Evolutionary conservation across 2,797 vertebrate species (phyloP).

Genomic region (Buceros bicornis): DNA sequence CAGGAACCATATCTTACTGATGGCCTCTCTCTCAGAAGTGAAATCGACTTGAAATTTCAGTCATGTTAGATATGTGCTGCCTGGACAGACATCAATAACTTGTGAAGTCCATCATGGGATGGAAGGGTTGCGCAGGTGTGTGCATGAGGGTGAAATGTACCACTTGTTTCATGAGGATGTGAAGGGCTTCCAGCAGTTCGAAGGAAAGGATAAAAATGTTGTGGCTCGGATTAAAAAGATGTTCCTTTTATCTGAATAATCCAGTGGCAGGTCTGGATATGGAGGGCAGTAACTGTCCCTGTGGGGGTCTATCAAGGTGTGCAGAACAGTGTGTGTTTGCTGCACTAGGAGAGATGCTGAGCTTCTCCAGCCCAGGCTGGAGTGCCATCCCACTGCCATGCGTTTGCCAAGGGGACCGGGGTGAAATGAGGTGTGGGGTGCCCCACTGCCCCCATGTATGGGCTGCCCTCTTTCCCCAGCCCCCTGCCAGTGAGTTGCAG

Average conservation of each 20-base stretch:
- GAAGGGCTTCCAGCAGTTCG: neutral
- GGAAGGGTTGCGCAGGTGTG: neutral
- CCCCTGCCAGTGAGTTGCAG: neutral
- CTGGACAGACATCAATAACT: neutral
- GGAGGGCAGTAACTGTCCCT: neutral
- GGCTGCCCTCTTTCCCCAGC: neutral
- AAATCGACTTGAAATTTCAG: neutral
- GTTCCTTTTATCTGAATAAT: neutral
- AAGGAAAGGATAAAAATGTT: neutral
- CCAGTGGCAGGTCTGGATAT: neutral
- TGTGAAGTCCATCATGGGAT: neutral
- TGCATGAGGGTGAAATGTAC: neutral
- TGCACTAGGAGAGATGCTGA: neutral
- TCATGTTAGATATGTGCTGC: neutral
- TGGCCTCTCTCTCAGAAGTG: neutral
- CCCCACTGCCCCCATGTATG: neutral
- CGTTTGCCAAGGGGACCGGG: neutral
- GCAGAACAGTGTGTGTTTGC: neutral
- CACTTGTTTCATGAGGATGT: neutral
- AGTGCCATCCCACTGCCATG: neutral
- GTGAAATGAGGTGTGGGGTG: accelerated
- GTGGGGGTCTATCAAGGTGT: accelerated
- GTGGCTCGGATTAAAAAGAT: neutral
- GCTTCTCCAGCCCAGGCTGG: neutral
- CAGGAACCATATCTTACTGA: neutral